A percentile compares a stretch with the other conserved stretches of the same genome.
phyloP scores from a whole-genome alignment of 2,888 invertebrate genomes.

The Agrenia bidenticulata region DNA sequence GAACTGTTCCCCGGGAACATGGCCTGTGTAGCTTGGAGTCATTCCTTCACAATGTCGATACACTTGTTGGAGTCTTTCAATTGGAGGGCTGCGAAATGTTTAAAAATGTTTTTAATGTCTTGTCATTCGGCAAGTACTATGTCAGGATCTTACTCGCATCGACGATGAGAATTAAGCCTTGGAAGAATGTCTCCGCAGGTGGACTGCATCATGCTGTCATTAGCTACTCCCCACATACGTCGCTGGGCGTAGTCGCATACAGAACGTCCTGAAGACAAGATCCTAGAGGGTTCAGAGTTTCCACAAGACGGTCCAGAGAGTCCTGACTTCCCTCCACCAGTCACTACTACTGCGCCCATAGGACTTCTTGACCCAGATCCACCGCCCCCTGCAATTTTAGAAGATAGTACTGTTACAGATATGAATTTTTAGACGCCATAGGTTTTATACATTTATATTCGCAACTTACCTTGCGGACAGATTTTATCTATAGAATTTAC shows the following conservation, averaged over 20 bases:
- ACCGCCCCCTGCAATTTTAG: slow-evolving; percentile 6
- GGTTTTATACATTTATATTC: too few relatives aligned
- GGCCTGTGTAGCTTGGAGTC: slow-evolving; percentile 48
- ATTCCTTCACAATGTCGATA: slow-evolving; percentile 51
- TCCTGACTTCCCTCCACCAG: not conserved
- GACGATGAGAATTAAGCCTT: slow-evolving; percentile 32
- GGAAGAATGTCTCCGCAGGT: slow-evolving; percentile 39
- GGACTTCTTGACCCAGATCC: slow-evolving; percentile 14
- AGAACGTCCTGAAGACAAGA: slow-evolving; percentile 38
- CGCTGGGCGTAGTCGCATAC: slow-evolving; percentile 46
- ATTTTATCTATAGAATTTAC: too few relatives aligned
- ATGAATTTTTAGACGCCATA: slow-evolving; percentile 41
- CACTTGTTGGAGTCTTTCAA: slow-evolving; percentile 39
- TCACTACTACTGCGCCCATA: slow-evolving; percentile 12
- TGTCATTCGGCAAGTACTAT: not conserved
- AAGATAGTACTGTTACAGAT: too few relatives aligned
- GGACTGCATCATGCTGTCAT: slow-evolving; percentile 35
- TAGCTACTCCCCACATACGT: slow-evolving; percentile 46
- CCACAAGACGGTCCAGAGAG: not conserved
- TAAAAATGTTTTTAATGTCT: not conserved
- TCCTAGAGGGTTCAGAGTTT: not conserved
- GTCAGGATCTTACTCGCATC: slow-evolving; percentile 27
- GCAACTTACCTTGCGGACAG: too few relatives aligned
- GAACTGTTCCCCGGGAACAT: slow-evolving; percentile 49
- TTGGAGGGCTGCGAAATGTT: slow-evolving; percentile 33